Evolutionary conservation across 2,888 invertebrate species (phyloP).

Genomic region (Stenichneumon culpator): DNA sequence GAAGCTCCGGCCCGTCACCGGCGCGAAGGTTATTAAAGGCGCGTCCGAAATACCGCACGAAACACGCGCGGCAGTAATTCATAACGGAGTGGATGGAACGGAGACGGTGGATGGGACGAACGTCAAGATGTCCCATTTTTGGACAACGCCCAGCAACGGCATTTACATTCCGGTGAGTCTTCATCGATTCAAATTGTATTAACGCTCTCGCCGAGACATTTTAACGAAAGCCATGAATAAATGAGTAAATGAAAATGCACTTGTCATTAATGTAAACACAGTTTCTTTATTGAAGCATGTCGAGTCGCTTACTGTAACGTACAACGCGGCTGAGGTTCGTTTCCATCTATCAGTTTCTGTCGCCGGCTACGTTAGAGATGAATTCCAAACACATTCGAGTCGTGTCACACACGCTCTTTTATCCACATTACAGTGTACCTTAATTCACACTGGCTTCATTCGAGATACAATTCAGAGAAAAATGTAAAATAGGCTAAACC

Average conservation of each 20-base stretch:
- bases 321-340: no score
- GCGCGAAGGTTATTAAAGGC: constrained; percentile 69
- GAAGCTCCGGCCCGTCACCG: constrained; percentile 24
- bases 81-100: constrained; percentile 25
- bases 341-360: no score
- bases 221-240: neutral
- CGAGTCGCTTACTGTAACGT: no score
- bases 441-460: neutral
- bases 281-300: neutral
- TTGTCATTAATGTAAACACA: neutral
- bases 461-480: neutral
- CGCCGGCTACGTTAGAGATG: no score
- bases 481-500: neutral
- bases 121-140: neutral
- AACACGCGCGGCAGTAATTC: constrained; percentile 60
- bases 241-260: neutral
- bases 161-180: neutral
- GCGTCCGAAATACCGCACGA: constrained; percentile 66
- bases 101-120: neutral
- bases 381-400: no score
- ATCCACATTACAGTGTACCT: no score
- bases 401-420: no score
- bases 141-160: neutral
- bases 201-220: neutral
- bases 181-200: neutral